phyloP scores from a whole-genome alignment of 2,113 vertebrate species.

The Eolophus roseicapilla region DNA sequence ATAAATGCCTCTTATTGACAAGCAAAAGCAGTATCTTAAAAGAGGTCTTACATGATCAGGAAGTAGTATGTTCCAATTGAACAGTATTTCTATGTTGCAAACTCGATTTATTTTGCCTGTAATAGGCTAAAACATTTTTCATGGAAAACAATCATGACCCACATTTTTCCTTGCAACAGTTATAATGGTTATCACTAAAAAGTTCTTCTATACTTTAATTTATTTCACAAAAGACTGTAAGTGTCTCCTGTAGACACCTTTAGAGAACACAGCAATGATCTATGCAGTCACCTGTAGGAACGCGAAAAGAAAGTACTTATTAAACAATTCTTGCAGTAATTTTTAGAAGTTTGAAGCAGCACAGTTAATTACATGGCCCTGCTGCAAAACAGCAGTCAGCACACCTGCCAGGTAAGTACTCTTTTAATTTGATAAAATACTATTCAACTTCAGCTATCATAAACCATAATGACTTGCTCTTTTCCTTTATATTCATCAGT shows the following conservation, averaged over 20 bases:
- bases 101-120: background rate
- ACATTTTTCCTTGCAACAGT: background rate
- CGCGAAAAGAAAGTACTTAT: background rate
- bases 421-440: background rate
- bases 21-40: background rate
- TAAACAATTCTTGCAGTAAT: background rate
- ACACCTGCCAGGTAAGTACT: background rate
- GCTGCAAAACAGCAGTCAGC: background rate
- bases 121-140: background rate
- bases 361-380: background rate
- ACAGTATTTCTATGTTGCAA: background rate
- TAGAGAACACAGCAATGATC: background rate
- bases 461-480: background rate
- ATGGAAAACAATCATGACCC: background rate
- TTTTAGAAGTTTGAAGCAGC: background rate
- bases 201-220: background rate
- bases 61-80: background rate
- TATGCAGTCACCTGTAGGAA: background rate
- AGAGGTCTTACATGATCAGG: background rate
- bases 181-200: background rate
- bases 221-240: background rate
- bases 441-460: background rate
- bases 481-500: background rate
- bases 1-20: background rate
- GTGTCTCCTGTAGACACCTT: background rate